Evolutionary conservation across 1,140 invertebrate genomes (phyloP).

Genomic region (Drosophila lini): DNA sequence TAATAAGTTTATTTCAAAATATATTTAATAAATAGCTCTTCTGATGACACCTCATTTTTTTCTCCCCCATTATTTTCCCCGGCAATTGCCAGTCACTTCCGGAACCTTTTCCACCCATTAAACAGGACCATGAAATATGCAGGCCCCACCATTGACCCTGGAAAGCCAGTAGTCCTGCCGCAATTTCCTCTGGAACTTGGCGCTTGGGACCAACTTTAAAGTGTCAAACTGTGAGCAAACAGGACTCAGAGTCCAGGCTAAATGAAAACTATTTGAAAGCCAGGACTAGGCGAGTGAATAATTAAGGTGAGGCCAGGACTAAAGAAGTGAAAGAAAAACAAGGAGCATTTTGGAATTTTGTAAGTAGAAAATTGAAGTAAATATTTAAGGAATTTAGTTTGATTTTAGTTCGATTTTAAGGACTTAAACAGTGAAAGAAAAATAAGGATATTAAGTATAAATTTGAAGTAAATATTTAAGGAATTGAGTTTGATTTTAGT

Average conservation of each 20-base stretch:
- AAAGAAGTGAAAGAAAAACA: slow-evolving; percentile 6
- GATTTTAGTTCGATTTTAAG: neutral
- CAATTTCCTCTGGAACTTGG: slow-evolving; percentile 9
- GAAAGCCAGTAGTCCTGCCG: neutral
- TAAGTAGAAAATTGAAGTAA: neutral
- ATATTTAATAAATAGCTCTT: neutral
- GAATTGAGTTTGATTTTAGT: neutral
- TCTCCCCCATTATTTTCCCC: neutral
- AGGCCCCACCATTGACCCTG: slow-evolving; percentile 19
- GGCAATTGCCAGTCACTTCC: slow-evolving; percentile 21
- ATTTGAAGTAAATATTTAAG: neutral
- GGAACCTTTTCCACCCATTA: slow-evolving; percentile 33
- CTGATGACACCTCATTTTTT: neutral
- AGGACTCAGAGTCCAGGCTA: neutral
- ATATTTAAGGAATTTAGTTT: neutral
- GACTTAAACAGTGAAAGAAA: no score
- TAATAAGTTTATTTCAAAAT: no score
- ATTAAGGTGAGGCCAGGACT: slow-evolving; percentile 35
- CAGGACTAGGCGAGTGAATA: slow-evolving; percentile 42
- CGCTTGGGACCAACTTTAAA: slow-evolving; percentile 31
- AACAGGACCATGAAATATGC: slow-evolving; percentile 34
- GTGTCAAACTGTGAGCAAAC: slow-evolving; percentile 43
- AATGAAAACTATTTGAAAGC: slow-evolving; percentile 33
- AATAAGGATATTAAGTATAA: neutral
- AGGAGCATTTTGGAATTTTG: no score